A percentile compares a stretch with the other conserved stretches of the same genome.
Evolutionary conservation across 2,113 vertebrate genomes (phyloP).

Genomic region (Prinia subflava): DNA sequence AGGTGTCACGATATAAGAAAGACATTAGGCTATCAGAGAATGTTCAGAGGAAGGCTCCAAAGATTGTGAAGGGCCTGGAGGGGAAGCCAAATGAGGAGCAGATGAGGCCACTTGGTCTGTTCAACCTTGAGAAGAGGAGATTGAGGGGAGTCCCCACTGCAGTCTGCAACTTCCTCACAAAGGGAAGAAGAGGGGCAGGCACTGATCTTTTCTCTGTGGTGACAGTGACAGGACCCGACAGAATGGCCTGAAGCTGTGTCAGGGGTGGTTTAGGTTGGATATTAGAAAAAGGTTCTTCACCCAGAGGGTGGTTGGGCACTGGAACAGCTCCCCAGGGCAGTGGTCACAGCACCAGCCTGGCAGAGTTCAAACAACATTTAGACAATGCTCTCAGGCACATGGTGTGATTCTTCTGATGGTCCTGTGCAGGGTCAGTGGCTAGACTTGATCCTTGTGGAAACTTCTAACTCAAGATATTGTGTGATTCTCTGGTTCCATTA

Average conservation of each 20-base stretch:
- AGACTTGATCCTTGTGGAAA: not conserved
- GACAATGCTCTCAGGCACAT: not conserved
- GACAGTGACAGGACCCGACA: accelerated
- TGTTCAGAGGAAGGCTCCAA: not conserved
- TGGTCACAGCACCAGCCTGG: not conserved
- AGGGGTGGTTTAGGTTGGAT: not conserved
- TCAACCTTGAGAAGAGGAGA: not conserved
- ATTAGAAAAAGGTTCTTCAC: not conserved
- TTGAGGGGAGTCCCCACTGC: not conserved
- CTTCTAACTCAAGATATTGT: not conserved
- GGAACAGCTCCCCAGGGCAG: not conserved
- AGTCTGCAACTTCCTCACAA: accelerated
- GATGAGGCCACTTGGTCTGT: too few relatives aligned
- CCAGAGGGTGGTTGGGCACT: not conserved
- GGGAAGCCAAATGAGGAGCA: accelerated
- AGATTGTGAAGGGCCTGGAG: not conserved
- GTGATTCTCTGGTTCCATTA: not conserved
- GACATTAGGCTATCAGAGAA: not conserved
- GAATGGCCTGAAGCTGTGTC: not conserved
- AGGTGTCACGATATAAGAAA: not conserved
- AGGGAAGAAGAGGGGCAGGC: accelerated
- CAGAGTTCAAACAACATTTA: not conserved
- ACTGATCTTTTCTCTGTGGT: not conserved
- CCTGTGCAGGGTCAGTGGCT: accelerated
- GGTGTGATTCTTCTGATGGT: not conserved